phyloP scores from a whole-genome alignment of 2,113 vertebrate genomes.

The Agelaius tricolor region DNA sequence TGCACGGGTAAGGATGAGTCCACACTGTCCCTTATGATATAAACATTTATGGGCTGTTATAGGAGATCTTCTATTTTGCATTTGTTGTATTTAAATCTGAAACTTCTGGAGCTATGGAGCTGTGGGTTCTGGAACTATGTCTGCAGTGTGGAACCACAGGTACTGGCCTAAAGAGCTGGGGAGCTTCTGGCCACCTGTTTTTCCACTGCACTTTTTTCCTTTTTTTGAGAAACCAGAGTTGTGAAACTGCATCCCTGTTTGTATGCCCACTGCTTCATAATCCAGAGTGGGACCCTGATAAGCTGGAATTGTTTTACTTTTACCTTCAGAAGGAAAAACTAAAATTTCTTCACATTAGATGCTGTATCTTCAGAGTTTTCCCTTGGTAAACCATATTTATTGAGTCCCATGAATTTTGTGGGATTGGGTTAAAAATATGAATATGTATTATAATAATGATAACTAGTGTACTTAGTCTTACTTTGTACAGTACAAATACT shows the following conservation, averaged over 20 bases:
- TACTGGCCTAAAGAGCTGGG: background rate
- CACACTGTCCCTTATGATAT: background rate
- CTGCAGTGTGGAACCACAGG: background rate
- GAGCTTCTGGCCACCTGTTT: background rate
- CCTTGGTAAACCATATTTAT: background rate
- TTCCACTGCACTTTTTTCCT: background rate
- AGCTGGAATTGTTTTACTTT: background rate
- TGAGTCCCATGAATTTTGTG: background rate
- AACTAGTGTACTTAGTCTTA: background rate
- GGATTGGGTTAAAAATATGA: background rate
- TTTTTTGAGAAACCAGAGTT: background rate
- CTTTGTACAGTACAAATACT: background rate
- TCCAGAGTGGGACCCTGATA: background rate
- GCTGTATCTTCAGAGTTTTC: background rate
- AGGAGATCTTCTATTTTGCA: background rate
- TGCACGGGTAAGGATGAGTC: background rate
- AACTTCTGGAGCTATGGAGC: background rate
- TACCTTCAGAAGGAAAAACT: background rate
- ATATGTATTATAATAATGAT: background rate
- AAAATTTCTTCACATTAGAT: background rate
- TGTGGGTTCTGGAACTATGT: background rate
- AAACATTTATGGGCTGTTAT: background rate
- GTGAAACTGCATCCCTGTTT: background rate
- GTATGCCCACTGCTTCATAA: background rate
- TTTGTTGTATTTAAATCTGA: background rate